These are phyloP conservation scores for Setipinna tenuifilis DNA, from an alignment of 2,797 vertebrate species.

Conservation along the genomic window DNA sequence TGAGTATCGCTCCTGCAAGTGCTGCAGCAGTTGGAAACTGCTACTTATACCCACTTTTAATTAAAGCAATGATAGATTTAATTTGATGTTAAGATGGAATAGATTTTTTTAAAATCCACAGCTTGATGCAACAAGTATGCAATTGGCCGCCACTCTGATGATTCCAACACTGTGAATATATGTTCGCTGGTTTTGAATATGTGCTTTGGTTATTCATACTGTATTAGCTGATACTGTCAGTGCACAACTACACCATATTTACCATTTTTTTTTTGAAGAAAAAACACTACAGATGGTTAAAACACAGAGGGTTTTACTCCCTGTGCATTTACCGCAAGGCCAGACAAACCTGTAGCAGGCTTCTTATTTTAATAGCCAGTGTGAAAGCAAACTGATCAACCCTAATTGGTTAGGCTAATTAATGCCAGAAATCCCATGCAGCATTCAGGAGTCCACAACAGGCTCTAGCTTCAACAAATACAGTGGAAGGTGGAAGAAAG, in stretches of 20 bases:
- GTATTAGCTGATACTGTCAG: neutral
- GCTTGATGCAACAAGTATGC: neutral
- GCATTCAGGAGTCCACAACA: constrained; percentile 48
- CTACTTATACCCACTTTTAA: neutral
- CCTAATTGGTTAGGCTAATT: constrained; percentile 52
- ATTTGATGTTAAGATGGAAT: no score
- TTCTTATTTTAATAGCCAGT: neutral
- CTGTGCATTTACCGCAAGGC: neutral
- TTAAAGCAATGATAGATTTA: neutral
- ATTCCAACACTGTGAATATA: neutral
- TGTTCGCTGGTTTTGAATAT: neutral
- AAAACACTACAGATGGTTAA: neutral
- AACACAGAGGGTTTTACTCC: neutral
- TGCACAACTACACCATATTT: neutral
- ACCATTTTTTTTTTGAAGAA: neutral
- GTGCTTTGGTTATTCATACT: neutral
- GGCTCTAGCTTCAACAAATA: constrained; percentile 43
- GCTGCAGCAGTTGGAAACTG: neutral
- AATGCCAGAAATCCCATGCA: constrained; percentile 38
- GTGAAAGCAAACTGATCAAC: constrained; percentile 34
- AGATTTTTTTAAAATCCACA: no score
- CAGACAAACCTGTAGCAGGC: neutral
- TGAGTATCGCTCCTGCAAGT: neutral
- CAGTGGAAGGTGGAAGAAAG: neutral
- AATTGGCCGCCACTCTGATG: no score